Evolutionary conservation across 2,797 vertebrate species (phyloP).

Genomic region (Channa striata): DNA sequence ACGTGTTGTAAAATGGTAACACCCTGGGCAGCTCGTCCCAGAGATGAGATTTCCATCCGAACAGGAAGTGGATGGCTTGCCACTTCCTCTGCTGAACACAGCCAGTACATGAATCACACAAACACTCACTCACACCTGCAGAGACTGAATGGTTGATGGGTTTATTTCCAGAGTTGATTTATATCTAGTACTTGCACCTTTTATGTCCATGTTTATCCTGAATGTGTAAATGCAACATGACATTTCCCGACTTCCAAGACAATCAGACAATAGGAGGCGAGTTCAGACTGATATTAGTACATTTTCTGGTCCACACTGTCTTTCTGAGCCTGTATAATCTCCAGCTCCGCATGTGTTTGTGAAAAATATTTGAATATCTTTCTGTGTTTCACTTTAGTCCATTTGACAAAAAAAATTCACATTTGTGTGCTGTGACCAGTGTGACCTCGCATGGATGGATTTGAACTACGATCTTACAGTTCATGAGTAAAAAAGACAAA

Average conservation of each 20-base stretch:
- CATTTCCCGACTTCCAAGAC: slow-evolving; percentile 61
- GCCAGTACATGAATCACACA: slow-evolving; percentile 36
- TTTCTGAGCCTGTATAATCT: slow-evolving; percentile 17
- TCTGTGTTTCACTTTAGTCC: background rate
- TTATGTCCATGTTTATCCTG: slow-evolving; percentile 57
- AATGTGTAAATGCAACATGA: slow-evolving; percentile 63
- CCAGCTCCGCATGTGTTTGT: slow-evolving; percentile 4
- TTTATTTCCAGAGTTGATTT: slow-evolving; percentile 58
- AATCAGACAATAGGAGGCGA: slow-evolving; percentile 59
- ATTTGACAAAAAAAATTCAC: background rate
- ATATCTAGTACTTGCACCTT: slow-evolving; percentile 48
- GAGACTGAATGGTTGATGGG: slow-evolving; percentile 3
- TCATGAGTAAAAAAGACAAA: background rate
- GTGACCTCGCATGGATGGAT: slow-evolving; percentile 5
- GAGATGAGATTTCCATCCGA: slow-evolving; percentile 91
- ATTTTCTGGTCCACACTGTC: slow-evolving; percentile 44
- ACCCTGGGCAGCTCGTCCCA: slow-evolving; percentile 80
- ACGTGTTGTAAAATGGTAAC: slow-evolving; percentile 54
- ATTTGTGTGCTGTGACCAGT: background rate
- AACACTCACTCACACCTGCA: slow-evolving; percentile 21
- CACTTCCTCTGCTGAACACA: slow-evolving; percentile 90
- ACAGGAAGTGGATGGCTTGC: slow-evolving; percentile 93
- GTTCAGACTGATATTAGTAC: slow-evolving; percentile 41
- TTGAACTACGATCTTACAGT: background rate
- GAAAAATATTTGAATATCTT: background rate